Percentiles rank a stretch among this genome's conserved stretches.
These are phyloP conservation scores for Limenitis camilla DNA, from an alignment of 2,888 invertebrate genomes.

Conservation along the genomic window DNA sequence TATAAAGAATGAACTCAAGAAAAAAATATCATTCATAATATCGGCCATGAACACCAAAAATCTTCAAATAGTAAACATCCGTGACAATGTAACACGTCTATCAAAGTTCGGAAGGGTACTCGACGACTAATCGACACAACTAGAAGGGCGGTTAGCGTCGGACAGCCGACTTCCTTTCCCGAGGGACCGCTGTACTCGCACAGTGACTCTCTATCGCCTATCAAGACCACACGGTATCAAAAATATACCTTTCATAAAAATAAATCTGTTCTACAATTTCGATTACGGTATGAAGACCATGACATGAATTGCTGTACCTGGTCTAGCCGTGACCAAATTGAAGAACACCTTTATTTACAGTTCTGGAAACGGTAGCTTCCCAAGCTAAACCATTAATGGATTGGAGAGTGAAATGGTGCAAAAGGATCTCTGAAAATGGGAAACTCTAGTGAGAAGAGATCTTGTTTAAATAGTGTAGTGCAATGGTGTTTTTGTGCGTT, in stretches of 20 bases:
- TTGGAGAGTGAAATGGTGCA: constrained; percentile 42
- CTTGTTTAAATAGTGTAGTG: constrained; percentile 55
- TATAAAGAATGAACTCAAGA: neutral
- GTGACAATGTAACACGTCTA: constrained; percentile 59
- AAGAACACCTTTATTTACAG: neutral
- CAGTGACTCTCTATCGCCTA: constrained; percentile 34
- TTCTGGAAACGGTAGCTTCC: neutral
- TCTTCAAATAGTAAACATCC: constrained; percentile 23
- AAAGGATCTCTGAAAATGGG: constrained; percentile 28
- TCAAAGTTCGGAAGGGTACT: constrained; percentile 68
- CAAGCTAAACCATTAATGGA: constrained; percentile 16
- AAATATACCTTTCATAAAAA: constrained; percentile 11
- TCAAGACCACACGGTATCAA: constrained; percentile 28
- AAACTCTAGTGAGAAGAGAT: constrained; percentile 43
- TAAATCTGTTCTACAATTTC: constrained; percentile 6
- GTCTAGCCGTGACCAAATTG: neutral
- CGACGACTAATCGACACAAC: constrained; percentile 63
- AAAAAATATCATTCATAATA: constrained; percentile 1
- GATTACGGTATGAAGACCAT: constrained; percentile 1
- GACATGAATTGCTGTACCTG: too few species aligned
- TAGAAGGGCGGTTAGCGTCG: constrained; percentile 67
- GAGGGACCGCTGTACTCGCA: constrained; percentile 46
- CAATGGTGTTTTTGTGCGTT: constrained; percentile 62
- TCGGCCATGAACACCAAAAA: constrained; percentile 6
- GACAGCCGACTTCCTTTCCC: constrained; percentile 68